Percentiles rank a stretch among this genome's conserved stretches.
Conservation (phyloP, 2,888 invertebrate species). For the Toxonevra muliebris region DNA sequence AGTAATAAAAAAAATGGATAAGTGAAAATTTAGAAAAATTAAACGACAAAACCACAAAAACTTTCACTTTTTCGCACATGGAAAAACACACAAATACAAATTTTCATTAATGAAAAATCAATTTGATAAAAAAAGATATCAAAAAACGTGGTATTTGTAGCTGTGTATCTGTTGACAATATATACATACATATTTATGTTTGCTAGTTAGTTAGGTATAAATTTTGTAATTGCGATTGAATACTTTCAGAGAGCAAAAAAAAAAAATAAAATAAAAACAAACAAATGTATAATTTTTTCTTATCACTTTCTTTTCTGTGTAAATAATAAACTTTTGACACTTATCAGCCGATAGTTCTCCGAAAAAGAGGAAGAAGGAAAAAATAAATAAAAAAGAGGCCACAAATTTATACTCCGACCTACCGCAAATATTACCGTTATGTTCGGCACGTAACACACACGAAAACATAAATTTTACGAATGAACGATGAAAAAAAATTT, state of each 20-base stretch:
- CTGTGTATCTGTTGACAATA: conserved; percentile 8
- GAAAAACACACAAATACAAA: background rate
- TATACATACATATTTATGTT: too few species aligned
- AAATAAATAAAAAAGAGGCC: too few species aligned
- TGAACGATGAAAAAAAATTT: background rate
- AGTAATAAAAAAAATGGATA: too few species aligned
- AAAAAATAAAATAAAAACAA: too few species aligned
- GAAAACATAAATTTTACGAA: conserved; percentile 18
- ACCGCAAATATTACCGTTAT: conserved; percentile 22
- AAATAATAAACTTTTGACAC: too few species aligned
- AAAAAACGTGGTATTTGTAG: conserved; percentile 1
- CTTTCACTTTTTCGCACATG: conserved; percentile 25
- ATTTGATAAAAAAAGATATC: background rate
- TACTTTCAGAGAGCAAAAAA: too few species aligned
- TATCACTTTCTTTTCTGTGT: too few species aligned
- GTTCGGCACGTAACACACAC: conserved; percentile 19
- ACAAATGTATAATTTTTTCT: too few species aligned
- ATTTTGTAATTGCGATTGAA: too few species aligned
- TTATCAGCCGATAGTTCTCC: too few species aligned
- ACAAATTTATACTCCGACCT: conserved; percentile 15
- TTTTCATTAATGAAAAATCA: conserved; percentile 24
- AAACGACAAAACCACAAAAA: background rate
- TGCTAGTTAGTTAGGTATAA: too few species aligned
- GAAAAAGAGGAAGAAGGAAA: too few species aligned
- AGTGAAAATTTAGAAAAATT: background rate